Evolutionary conservation across 2,888 invertebrate genomes (phyloP).

Genomic region (Leuctra nigra): DNA sequence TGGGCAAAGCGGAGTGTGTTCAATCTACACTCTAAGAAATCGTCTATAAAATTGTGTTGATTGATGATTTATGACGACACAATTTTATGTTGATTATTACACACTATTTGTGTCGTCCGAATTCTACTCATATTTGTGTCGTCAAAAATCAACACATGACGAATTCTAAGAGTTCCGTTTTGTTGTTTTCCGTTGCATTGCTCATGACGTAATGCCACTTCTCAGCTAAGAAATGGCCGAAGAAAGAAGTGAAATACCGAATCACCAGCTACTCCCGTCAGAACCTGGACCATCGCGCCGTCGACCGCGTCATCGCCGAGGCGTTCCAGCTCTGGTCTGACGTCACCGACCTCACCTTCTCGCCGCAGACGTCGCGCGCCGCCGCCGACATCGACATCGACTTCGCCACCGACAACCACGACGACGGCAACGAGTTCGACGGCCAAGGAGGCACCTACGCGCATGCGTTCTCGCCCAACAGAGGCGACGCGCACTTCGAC

Average conservation of each 20-base stretch:
- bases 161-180: too few species aligned
- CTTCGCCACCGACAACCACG: slow-evolving; percentile 86
- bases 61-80: too few species aligned
- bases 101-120: too few species aligned
- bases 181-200: too few species aligned
- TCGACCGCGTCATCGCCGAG: slow-evolving; percentile 70
- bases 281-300: slow-evolving; percentile 58
- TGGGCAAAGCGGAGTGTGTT: too few species aligned
- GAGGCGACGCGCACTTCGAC: slow-evolving; percentile 97
- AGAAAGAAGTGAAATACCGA: slow-evolving; percentile 80
- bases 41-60: too few species aligned
- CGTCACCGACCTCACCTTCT: slow-evolving; percentile 75
- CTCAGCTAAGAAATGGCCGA: slow-evolving; percentile 86
- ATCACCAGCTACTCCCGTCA: slow-evolving; percentile 78
- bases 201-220: too few species aligned
- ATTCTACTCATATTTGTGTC: too few species aligned
- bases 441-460: slow-evolving; percentile 90
- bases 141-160: too few species aligned
- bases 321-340: slow-evolving; percentile 81
- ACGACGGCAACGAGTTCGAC: slow-evolving; percentile 94
- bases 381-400: slow-evolving; percentile 79
- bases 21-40: too few species aligned
- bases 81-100: too few species aligned
- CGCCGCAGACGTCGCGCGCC: slow-evolving; percentile 53
- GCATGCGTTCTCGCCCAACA: slow-evolving; percentile 93